A percentile compares a stretch with the other conserved stretches of the same genome.
phyloP scores from a whole-genome alignment of 2,888 invertebrate species.

The Polydrusus cervinus region DNA sequence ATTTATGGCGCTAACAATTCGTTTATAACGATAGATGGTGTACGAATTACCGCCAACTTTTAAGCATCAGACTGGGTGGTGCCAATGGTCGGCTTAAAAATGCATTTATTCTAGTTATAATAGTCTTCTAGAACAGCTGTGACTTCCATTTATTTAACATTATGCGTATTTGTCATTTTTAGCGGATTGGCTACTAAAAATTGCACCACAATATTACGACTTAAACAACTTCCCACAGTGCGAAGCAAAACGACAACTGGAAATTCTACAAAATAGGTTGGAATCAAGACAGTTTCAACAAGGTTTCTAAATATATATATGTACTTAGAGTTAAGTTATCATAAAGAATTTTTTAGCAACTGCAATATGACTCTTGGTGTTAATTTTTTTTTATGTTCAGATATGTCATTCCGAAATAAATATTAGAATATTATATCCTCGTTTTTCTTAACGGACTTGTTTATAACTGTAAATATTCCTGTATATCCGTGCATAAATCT shows the following conservation, averaged over 20 bases:
- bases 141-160: too few relatives aligned
- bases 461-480: too few relatives aligned
- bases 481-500: too few relatives aligned
- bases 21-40: too few relatives aligned
- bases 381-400: background rate
- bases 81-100: too few relatives aligned
- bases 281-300: constrained; percentile 92
- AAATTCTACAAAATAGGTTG: constrained; percentile 88
- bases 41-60: too few relatives aligned
- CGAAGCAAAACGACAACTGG: constrained; percentile 94
- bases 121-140: too few relatives aligned
- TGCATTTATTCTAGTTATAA: too few relatives aligned
- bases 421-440: background rate
- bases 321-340: background rate
- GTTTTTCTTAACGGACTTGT: background rate
- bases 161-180: constrained; percentile 58
- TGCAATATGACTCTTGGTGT: constrained; percentile 89
- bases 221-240: constrained; percentile 98
- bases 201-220: constrained; percentile 99
- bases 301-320: constrained; percentile 80
- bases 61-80: too few relatives aligned
- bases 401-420: constrained; percentile 24
- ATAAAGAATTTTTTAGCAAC: constrained; percentile 69
- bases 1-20: too few relatives aligned
- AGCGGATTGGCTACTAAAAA: constrained; percentile 96